Evolutionary conservation across 1,140 invertebrate species (phyloP).

Genomic region (Hetaerina americana): DNA sequence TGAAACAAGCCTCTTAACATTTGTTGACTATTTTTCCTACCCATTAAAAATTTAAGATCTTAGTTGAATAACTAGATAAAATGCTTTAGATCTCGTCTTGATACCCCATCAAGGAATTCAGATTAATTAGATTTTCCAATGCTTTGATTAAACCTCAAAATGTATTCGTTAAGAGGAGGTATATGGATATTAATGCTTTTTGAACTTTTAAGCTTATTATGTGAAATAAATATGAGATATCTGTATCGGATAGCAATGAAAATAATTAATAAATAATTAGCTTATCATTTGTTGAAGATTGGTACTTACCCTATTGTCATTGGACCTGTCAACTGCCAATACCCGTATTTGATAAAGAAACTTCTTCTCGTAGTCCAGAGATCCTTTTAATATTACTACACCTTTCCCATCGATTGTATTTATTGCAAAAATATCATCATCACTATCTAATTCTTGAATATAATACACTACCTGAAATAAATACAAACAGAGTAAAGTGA

Average conservation of each 20-base stretch:
- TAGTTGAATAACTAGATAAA: background rate
- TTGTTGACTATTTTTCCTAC: no score
- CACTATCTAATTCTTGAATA: constrained; percentile 63
- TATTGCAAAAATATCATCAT: constrained; percentile 60
- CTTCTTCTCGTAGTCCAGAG: constrained; percentile 77
- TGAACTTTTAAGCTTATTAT: no score
- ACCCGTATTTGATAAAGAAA: constrained; percentile 76
- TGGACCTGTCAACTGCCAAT: constrained; percentile 71
- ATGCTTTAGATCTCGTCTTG: background rate
- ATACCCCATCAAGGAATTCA: no score
- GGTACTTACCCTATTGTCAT: constrained; percentile 50
- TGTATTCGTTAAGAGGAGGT: no score
- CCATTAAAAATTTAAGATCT: background rate
- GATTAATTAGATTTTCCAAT: no score
- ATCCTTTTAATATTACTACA: constrained; percentile 59
- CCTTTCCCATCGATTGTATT: constrained; percentile 77
- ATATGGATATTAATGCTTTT: no score
- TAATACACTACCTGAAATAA: constrained; percentile 31
- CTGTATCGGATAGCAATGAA: no score
- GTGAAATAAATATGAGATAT: no score
- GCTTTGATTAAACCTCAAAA: no score
- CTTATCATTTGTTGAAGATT: background rate
- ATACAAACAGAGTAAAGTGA: background rate
- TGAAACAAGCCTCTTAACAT: no score
- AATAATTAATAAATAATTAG: no score